Base-by-base conservation (phyloP, 2,113 vertebrate genomes). In the Burhinus oedicnemus region DNA sequence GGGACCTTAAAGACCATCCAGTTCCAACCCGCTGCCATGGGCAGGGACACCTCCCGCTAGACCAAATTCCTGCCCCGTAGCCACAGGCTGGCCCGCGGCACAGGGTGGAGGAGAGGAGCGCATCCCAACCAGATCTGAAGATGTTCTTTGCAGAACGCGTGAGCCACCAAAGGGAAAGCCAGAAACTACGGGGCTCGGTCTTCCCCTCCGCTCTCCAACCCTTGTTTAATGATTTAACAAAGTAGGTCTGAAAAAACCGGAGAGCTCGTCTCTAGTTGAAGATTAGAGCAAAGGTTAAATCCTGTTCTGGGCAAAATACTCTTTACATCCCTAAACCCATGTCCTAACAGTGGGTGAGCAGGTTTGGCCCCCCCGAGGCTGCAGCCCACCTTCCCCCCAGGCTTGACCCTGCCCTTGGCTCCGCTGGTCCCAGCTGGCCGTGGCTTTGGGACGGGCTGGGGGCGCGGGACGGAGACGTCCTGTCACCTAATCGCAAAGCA, bases 241-340 rank as follows among this genome's bases (percentile, higher is more conserved):
- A 91, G 65, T 23, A 87, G 89, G 86, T 79, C 82, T 84, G 81
- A 40, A 62, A 18, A 29, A 42, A 27, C n/a, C 87, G 91, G 89
- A 95, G 90, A 70, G 30, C 76, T 96, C 96, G 93, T 79, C 92
- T 87, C 70, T 85, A 65, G 61, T 27, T 80, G 75, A 89, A 96
- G 94, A 91, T 29, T 49, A 95, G 97, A 93, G 97, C 97, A 98
- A 98, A 98, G 98, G 98, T 97, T 97, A 97, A 96, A 90, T 72
- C 75, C 93, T 15, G 21, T 14, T 12, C 89, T 58, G 47, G n/a
- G 87, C 88, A 90, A 94, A 95, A 92, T 34, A 65, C 70, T 90
- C 94, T 88, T 97, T 81, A 95, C 72, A 94, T 47, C 68, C 61
- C 83, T 38, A 89, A 44, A 32, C 8, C 64, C 29, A 23, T 25